phyloP scores from a whole-genome alignment of 2,888 invertebrate genomes.

The Terebella lapidaria region DNA sequence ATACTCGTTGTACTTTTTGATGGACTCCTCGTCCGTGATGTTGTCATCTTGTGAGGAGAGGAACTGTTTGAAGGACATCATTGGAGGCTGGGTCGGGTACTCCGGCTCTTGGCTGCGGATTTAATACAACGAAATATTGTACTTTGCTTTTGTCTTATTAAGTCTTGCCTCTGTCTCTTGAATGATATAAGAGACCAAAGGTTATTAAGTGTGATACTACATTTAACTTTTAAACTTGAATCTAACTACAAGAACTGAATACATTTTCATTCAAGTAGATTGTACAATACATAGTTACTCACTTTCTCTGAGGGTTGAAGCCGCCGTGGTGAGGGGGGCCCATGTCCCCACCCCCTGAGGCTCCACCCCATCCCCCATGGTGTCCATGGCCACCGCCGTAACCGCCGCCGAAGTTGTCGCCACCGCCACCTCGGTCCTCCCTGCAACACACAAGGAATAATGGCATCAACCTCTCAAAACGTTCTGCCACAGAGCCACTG shows the following conservation, averaged over 20 bases:
- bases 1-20: slow-evolving; percentile 95
- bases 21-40: slow-evolving; percentile 88
- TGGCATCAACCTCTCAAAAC: neutral
- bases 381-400: neutral
- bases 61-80: slow-evolving; percentile 96
- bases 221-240: too few relatives aligned
- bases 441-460: too few relatives aligned
- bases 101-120: slow-evolving; percentile 25
- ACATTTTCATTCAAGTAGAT: too few relatives aligned
- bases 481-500: too few relatives aligned
- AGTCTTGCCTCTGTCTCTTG: too few relatives aligned
- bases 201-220: too few relatives aligned
- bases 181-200: too few relatives aligned
- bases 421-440: neutral
- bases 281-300: too few relatives aligned
- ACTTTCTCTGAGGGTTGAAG: neutral
- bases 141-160: neutral
- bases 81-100: slow-evolving; percentile 78
- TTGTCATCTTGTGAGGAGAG: slow-evolving; percentile 93
- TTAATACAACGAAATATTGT: neutral
- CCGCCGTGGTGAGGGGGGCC: neutral
- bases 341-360: neutral
- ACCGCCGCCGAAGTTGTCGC: neutral
- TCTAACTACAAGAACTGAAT: too few relatives aligned
- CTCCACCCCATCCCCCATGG: neutral